Evolutionary conservation across 2,888 invertebrate species (phyloP).

Genomic region (Oscheius sp.): DNA sequence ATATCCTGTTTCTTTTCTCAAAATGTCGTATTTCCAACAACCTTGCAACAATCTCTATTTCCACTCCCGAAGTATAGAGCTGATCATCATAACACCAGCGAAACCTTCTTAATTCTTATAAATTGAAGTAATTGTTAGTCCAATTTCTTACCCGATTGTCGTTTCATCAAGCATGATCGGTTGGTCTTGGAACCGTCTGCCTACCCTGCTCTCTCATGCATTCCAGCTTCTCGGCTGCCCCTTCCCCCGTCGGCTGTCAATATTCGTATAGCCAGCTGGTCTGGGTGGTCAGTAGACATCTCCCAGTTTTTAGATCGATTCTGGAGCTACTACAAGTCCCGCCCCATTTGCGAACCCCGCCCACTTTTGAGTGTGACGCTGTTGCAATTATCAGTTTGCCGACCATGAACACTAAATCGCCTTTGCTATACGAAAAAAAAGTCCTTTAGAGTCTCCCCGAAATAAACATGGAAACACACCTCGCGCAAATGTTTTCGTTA

Average conservation of each 20-base stretch:
- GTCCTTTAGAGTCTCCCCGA: neutral
- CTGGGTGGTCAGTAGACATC: constrained; percentile 24
- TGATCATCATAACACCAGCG: no score
- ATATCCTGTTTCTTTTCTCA: neutral
- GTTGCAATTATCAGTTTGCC: constrained; percentile 36
- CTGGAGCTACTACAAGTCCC: constrained; percentile 30
- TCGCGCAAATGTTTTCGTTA: neutral
- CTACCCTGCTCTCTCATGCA: constrained; percentile 15
- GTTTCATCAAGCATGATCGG: neutral
- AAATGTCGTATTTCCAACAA: neutral
- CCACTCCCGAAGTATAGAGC: no score
- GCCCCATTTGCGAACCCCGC: constrained; percentile 28
- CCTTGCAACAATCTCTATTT: no score
- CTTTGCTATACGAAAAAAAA: constrained; percentile 28
- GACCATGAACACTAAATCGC: constrained; percentile 32
- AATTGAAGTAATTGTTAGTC: constrained; percentile 3
- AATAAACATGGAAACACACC: neutral
- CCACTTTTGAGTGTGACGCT: constrained; percentile 35
- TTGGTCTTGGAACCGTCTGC: constrained; percentile 2
- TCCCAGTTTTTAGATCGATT: constrained; percentile 22
- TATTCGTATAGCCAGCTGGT: constrained; percentile 38
- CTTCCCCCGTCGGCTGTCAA: constrained; percentile 36
- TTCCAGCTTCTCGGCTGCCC: constrained; percentile 16
- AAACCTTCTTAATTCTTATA: neutral
- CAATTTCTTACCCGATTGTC: neutral